These are phyloP conservation scores for Tinea semifulvella DNA, from an alignment of 2,888 invertebrate species.

Conservation along the genomic window DNA sequence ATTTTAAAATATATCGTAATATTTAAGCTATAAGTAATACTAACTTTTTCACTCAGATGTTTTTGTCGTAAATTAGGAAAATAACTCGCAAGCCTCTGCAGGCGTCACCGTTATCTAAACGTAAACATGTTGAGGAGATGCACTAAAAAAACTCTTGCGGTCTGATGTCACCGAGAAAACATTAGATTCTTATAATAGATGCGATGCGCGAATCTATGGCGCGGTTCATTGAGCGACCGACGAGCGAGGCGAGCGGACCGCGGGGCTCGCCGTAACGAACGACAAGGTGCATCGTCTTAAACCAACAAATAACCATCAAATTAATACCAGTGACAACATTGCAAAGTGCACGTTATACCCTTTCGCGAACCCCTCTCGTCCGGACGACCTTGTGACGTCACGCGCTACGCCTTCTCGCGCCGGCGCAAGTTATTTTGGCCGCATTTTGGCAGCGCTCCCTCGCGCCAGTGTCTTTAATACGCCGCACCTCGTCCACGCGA, in stretches of 20 bases:
- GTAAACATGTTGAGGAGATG: slow-evolving; percentile 50
- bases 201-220: slow-evolving; percentile 40
- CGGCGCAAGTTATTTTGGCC: slow-evolving; percentile 50
- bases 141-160: slow-evolving; percentile 49
- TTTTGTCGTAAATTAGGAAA: too few species aligned
- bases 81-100: too few species aligned
- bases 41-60: too few species aligned
- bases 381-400: slow-evolving; percentile 55
- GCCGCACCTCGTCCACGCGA: slow-evolving; percentile 20
- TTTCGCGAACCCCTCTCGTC: slow-evolving; percentile 13
- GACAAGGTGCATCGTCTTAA: slow-evolving; percentile 57
- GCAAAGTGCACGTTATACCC: background rate
- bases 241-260: slow-evolving; percentile 59
- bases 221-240: slow-evolving; percentile 63
- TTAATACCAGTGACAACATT: background rate
- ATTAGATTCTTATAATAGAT: slow-evolving; percentile 27
- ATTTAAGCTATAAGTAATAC: too few species aligned
- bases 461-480: slow-evolving; percentile 33
- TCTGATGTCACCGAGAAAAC: slow-evolving; percentile 63
- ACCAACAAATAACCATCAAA: slow-evolving; percentile 13
- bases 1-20: too few species aligned
- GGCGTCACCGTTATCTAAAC: slow-evolving; percentile 21
- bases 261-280: slow-evolving; percentile 49
- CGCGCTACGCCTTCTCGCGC: slow-evolving; percentile 37
- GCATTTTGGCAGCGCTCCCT: slow-evolving; percentile 51